Evolutionary conservation across 30 jellyfish, hydroid and myxozoan genomes (phyloP).

Genomic region (Hydractinia echinata): DNA sequence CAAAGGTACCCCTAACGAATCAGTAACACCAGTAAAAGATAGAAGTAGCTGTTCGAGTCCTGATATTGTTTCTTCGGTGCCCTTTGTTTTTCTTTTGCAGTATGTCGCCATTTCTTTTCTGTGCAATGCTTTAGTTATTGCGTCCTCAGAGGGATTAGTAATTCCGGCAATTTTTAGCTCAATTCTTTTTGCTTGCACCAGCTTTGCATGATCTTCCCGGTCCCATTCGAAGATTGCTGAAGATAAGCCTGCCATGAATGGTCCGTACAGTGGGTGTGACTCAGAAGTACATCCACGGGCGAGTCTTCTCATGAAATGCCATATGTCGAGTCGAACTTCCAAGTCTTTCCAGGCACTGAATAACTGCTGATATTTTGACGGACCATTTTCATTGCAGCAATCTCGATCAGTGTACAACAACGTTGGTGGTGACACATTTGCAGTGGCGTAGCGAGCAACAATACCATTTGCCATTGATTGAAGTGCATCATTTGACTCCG

Average conservation of each 20-base stretch:
- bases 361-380: slow-evolving; percentile 6
- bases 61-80: background rate
- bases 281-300: slow-evolving; percentile 33
- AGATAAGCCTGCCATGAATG: slow-evolving; percentile 32
- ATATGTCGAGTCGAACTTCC: slow-evolving; percentile 37
- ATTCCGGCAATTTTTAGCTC: slow-evolving; percentile 36
- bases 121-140: slow-evolving; percentile 18
- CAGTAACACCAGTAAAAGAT: too few relatives aligned
- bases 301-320: slow-evolving; percentile 46
- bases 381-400: too few relatives aligned
- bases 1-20: too few relatives aligned
- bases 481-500: too few relatives aligned
- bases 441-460: too few relatives aligned
- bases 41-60: too few relatives aligned
- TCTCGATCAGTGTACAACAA: too few relatives aligned
- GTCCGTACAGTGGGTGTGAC: slow-evolving; percentile 38
- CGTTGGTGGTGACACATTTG: too few relatives aligned
- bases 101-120: background rate
- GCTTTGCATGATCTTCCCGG: slow-evolving; percentile 25
- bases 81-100: too few relatives aligned
- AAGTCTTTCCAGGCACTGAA: slow-evolving; percentile 3
- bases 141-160: slow-evolving; percentile 10
- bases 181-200: slow-evolving; percentile 16
- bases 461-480: too few relatives aligned
- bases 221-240: slow-evolving; percentile 39